These are phyloP conservation scores for Coecobrya sp. DNA, from an alignment of 2,888 invertebrate species.

Conservation along the genomic window DNA sequence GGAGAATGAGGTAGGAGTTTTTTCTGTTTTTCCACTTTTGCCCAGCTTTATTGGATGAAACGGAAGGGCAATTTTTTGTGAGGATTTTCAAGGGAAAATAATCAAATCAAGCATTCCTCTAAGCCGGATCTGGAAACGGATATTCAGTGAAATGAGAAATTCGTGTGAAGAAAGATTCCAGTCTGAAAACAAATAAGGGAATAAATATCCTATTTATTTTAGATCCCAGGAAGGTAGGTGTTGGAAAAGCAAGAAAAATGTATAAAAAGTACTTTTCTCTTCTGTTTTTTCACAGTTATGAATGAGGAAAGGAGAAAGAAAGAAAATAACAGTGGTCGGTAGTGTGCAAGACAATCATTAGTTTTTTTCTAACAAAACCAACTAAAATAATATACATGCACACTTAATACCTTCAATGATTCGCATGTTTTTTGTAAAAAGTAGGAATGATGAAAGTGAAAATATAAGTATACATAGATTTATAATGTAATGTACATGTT, in stretches of 20 bases:
- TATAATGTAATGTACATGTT: too few species aligned
- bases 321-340: background rate
- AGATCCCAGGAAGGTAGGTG: background rate
- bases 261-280: background rate
- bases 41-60: background rate
- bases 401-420: background rate
- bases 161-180: background rate
- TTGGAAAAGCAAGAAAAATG: background rate
- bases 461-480: background rate
- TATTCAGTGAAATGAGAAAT: background rate
- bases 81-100: background rate
- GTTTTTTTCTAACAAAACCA: background rate
- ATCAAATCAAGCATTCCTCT: background rate
- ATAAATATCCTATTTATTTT: background rate
- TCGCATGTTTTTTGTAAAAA: background rate
- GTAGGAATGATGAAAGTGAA: background rate
- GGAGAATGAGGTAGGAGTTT: too few species aligned
- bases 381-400: background rate
- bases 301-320: background rate
- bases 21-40: too few species aligned
- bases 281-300: background rate
- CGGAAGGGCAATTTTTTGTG: background rate
- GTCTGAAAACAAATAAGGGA: background rate
- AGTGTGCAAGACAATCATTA: slow-evolving; percentile 6
- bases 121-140: background rate